Evolutionary conservation across 2,888 invertebrate species (phyloP), one percentile per base, ranked within the genome.

Genomic region (Junonia oenone): DNA sequence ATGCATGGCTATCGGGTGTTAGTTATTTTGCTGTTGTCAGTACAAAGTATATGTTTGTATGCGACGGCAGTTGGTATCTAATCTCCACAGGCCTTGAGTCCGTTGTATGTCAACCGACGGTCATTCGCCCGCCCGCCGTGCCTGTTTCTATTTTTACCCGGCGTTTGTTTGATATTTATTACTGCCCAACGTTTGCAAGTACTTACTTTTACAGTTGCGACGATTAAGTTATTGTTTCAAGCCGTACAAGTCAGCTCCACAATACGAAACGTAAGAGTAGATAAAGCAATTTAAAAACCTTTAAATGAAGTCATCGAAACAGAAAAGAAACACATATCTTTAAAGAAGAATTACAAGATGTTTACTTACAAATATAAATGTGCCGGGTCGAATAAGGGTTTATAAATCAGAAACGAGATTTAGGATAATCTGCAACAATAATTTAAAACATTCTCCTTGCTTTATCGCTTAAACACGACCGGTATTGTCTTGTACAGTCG

Each of bases 91-190:
- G 78, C 90, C 90, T 89, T 90, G 90, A 82, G 87, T 88, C 75
- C 78, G 79, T 86, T 86, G 81, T 86, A 79, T 89, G 89, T 88
- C 89, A 88, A 82, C 75, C 76, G 73, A 69, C 87, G 90, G 89
- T 89, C 88, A 81, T 85, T 89, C 82, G 74, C 82, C 88, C 75
- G 75, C 61, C 65, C 68, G 68, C 73, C 74, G 78, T 63, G 76
- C 69, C 72, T 72, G 74, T 68, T 67, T 76, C 89, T 90, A 90
- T 90, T 88, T 88, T 84, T 86, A 83, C 75, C 58, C 72, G 67
- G 62, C 73, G 77, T 76, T 82, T 86, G 82, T 85, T 81, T 82
- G 81, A 82, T 86, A 80, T 83, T 86, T 84, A 83, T 79, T 82
- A 75, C 71, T 66, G 68, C 64, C 70, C 67, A 68, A 63, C 62